A percentile compares a stretch with the other conserved stretches of the same genome.
Conservation (phyloP, 2,797 vertebrate genomes). For the Cyprinella venusta region DNA sequence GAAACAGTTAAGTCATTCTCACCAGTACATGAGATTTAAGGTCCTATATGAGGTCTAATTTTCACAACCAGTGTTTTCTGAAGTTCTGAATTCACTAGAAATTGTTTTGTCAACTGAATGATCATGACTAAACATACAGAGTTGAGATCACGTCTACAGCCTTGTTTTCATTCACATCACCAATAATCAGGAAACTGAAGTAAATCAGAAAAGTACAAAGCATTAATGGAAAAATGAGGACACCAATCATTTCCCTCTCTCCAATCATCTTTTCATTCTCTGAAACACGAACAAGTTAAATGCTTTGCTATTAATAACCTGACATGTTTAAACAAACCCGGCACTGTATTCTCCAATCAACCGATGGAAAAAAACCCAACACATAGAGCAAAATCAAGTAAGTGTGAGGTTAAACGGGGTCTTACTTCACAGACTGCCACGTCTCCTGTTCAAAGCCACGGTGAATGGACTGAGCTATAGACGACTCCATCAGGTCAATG, state of each 20-base stretch:
- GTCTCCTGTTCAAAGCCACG: conserved; percentile 95
- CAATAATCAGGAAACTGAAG: conserved; percentile 50
- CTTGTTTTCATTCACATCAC: not conserved
- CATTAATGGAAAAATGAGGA: conserved; percentile 1
- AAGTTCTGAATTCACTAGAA: not conserved
- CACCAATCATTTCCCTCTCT: not conserved
- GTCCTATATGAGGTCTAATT: not conserved
- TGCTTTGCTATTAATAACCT: not conserved
- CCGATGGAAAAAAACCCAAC: not conserved
- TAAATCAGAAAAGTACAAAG: conserved; percentile 54
- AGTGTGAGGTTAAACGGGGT: conserved; percentile 16
- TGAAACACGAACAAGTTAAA: not conserved
- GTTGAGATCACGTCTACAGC: not conserved
- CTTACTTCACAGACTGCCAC: conserved; percentile 98
- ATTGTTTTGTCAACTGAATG: not conserved
- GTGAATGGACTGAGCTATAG: conserved; percentile 97
- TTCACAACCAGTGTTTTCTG: not conserved
- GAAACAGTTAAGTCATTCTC: not conserved
- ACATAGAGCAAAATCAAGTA: not conserved
- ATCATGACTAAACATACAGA: not conserved
- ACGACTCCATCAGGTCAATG: conserved; percentile 98
- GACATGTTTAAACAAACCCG: not conserved
- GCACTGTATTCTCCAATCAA: not conserved
- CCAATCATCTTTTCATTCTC: conserved; percentile 15
- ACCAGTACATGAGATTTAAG: not conserved